Evolutionary conservation across 1,140 invertebrate species (phyloP).

Genomic region (Leguminivora glycinivorella): DNA sequence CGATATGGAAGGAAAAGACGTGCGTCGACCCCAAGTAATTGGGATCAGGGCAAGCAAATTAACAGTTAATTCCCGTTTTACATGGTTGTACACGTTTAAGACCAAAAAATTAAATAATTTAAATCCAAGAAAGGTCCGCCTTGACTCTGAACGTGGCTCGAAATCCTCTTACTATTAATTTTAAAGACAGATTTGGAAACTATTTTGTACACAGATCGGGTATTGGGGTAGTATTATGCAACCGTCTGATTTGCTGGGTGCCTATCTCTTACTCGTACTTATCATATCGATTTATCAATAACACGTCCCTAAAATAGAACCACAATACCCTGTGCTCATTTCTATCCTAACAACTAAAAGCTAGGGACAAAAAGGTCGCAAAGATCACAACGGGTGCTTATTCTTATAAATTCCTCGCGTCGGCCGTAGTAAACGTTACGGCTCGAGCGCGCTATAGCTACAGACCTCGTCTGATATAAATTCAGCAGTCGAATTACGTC

Average conservation of each 20-base stretch:
- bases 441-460: background rate
- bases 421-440: background rate
- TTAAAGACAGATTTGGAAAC: slow-evolving; percentile 68
- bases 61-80: background rate
- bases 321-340: slow-evolving; percentile 77
- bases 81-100: background rate
- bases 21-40: too few species aligned
- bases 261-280: slow-evolving; percentile 61
- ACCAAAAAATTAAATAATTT: background rate
- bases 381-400: slow-evolving; percentile 64
- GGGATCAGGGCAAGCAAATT: too few species aligned
- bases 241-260: slow-evolving; percentile 54
- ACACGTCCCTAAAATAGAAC: slow-evolving; percentile 75
- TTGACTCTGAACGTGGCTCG: slow-evolving; percentile 49
- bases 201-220: slow-evolving; percentile 66
- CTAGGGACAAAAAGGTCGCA: slow-evolving; percentile 75
- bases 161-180: slow-evolving; percentile 45
- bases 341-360: slow-evolving; percentile 73
- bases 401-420: slow-evolving; percentile 31
- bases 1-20: too few species aligned
- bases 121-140: slow-evolving; percentile 4
- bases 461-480: slow-evolving; percentile 3
- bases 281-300: slow-evolving; percentile 61
- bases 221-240: slow-evolving; percentile 77
- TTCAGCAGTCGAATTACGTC: background rate